Base-by-base conservation (phyloP, 1,140 invertebrate species). In the Polypedilum pembai region DNA sequence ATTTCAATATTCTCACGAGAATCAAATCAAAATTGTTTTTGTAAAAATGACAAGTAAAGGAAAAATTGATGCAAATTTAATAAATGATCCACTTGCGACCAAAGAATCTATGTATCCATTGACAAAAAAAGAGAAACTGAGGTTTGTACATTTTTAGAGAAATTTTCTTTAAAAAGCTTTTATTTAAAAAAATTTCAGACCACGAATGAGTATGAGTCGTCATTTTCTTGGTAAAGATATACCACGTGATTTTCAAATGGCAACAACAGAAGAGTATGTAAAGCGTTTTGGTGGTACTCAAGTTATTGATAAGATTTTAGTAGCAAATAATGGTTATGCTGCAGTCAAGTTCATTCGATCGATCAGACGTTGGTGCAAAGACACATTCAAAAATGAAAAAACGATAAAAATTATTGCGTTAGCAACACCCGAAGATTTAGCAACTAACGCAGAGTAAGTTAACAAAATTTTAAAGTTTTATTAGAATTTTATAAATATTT, bases 261-360 rank as follows among this genome's bases (percentile, higher is more conserved):
- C 95, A 17, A 98, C 96, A 17, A 94, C 96, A 0, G 95, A 98
- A 82, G 96, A 98, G 85, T 98, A 98, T 82, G 94, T 99, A 0
- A 91, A 91, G 74, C 88, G 91, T 73, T 95, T 96, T 80, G 90
- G 91, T 77, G 94, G 94, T 41, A 94, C 89, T 7, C 89, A 86
- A 80, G 90, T 95, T 65, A 97, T 98, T 75, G 96, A 96, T 80
- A 94, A 94, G 87, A 90, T 99, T 73, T 84, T 99, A 41, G 99
- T 99, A 73, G 98, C 98, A 2, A 99, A 99, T 83, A 99, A 99
- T 90, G 98, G 98, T 77, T 99, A 99, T 78, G 98, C 97, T 0
- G 98, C 98, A 1, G 98, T 99, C 24, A 99, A 99, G 89, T 99
- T 98, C 80, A 99, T 99, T 94, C 88, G 97, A 21, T 99, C 96